Percentiles rank a stretch among this genome's conserved stretches.
These are phyloP conservation scores for Acleris holmiana DNA, from an alignment of 2,888 invertebrate genomes.

Conservation along the genomic window DNA sequence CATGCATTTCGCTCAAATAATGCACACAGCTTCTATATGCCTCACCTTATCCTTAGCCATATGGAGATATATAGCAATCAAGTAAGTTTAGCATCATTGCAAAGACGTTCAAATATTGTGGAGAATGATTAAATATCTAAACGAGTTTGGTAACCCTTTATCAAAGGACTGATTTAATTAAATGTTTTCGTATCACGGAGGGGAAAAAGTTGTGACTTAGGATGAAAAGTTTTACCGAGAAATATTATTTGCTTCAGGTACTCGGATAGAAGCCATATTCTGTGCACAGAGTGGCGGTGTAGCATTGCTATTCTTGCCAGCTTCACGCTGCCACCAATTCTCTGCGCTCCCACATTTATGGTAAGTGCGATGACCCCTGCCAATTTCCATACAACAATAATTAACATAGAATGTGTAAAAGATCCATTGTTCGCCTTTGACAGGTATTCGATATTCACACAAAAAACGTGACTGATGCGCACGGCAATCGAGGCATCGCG, in stretches of 20 bases:
- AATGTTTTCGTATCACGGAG: slow-evolving; percentile 11
- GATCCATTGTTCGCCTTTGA: slow-evolving; percentile 44
- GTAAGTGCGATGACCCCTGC: slow-evolving; percentile 57
- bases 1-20: slow-evolving; percentile 91
- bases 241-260: slow-evolving; percentile 83
- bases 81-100: slow-evolving; percentile 80
- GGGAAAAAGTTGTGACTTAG: background rate
- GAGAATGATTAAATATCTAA: slow-evolving; percentile 6
- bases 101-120: background rate
- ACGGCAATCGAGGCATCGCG: slow-evolving; percentile 63
- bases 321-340: slow-evolving; percentile 90
- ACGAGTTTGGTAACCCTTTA: slow-evolving; percentile 19
- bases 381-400: slow-evolving; percentile 39
- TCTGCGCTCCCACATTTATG: slow-evolving; percentile 94
- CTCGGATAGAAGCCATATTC: slow-evolving; percentile 89
- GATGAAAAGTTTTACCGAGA: slow-evolving; percentile 13
- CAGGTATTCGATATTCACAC: slow-evolving; percentile 81
- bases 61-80: slow-evolving; percentile 94
- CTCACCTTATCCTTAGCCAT: slow-evolving; percentile 92
- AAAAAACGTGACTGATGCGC: slow-evolving; percentile 72
- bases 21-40: slow-evolving; percentile 93
- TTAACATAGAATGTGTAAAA: slow-evolving; percentile 53
- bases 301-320: slow-evolving; percentile 90
- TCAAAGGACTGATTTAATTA: slow-evolving; percentile 25
- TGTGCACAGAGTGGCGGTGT: slow-evolving; percentile 91